Percentiles rank a stretch among this genome's conserved stretches.
These are phyloP conservation scores for Pollenia labialis DNA, from an alignment of 2,888 invertebrate species.

Conservation along the genomic window DNA sequence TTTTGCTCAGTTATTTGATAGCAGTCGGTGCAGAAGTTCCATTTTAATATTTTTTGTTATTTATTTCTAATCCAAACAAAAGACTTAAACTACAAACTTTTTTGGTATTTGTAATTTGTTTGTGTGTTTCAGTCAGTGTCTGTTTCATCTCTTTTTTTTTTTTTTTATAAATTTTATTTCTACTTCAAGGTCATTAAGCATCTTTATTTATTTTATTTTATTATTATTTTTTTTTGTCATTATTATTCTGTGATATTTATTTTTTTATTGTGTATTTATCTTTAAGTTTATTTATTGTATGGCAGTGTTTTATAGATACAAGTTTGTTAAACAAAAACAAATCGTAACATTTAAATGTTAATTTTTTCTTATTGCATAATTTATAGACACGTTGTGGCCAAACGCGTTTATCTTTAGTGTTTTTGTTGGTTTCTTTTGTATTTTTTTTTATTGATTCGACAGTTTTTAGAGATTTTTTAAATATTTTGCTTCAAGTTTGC, in stretches of 20 bases:
- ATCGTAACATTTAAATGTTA: conserved; percentile 69
- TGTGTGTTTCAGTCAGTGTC: no score
- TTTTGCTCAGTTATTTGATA: no score
- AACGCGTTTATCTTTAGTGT: background rate
- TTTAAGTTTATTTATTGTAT: conserved; percentile 19
- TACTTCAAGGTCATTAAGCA: conserved; percentile 66
- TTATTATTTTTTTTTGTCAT: conserved; percentile 8
- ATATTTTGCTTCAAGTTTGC: no score
- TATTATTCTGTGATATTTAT: conserved; percentile 16
- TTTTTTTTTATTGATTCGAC: background rate
- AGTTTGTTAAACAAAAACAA: conserved; percentile 36
- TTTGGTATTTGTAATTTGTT: no score
- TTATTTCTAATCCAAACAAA: no score
- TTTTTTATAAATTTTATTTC: conserved; percentile 16
- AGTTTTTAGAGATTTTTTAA: no score
- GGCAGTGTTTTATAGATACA: background rate
- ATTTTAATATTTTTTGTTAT: no score
- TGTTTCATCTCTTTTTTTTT: conserved; percentile 15
- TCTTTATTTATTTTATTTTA: conserved; percentile 46
- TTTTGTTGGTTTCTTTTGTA: conserved; percentile 61
- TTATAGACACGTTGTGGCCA: conserved; percentile 69
- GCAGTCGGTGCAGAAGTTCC: no score
- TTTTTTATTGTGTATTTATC: background rate
- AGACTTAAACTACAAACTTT: no score
- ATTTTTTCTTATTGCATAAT: conserved; percentile 65